A percentile compares a stretch with the other conserved stretches of the same genome.
Evolutionary conservation across 2,797 vertebrate species (phyloP).

Genomic region (Numenius phaeopus): DNA sequence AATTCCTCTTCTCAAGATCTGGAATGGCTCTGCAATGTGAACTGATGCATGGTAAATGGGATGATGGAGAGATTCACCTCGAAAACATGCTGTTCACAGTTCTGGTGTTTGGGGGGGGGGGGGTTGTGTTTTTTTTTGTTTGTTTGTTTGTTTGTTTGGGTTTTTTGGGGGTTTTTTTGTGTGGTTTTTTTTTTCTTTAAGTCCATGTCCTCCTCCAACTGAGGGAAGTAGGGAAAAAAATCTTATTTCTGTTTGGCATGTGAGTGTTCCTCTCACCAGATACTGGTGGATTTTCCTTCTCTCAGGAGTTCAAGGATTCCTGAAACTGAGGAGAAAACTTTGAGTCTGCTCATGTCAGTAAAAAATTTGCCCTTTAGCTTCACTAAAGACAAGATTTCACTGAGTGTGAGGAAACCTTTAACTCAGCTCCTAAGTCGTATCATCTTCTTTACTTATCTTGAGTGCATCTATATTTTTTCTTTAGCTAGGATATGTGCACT

Average conservation of each 20-base stretch:
- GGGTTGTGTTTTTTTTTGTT: too few relatives aligned
- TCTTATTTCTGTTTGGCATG: fast-evolving
- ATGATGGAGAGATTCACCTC: neutral
- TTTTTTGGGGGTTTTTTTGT: too few relatives aligned
- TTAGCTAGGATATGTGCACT: fast-evolving
- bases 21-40: neutral
- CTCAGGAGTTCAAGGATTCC: neutral
- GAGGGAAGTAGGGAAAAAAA: neutral
- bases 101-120: neutral
- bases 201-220: neutral
- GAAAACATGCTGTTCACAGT: neutral
- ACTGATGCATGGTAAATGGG: neutral
- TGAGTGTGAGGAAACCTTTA: neutral
- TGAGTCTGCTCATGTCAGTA: neutral
- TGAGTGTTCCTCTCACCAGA: neutral
- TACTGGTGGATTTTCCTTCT: neutral
- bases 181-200: neutral
- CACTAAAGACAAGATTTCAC: neutral
- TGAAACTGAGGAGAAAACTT: neutral
- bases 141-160: too few relatives aligned
- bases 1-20: neutral
- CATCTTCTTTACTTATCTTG: neutral
- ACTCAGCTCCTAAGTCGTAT: neutral
- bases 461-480: neutral
- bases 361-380: neutral